These are phyloP conservation scores for Rallus crepitans DNA, from an alignment of 2,797 vertebrate genomes.

Conservation along the genomic window DNA sequence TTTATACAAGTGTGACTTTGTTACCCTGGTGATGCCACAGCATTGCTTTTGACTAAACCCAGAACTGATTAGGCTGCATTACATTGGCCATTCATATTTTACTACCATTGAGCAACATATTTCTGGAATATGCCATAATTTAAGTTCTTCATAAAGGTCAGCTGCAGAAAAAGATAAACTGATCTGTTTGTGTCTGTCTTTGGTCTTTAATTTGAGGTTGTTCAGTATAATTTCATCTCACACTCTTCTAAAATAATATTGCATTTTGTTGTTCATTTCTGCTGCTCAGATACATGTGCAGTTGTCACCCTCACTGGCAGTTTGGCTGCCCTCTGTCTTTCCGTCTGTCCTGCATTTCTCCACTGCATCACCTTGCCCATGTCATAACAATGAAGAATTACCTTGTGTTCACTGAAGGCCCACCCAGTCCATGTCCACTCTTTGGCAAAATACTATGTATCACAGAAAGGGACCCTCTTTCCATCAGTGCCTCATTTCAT, in stretches of 20 bases:
- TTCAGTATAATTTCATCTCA: neutral
- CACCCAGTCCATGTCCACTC: neutral
- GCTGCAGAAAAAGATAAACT: neutral
- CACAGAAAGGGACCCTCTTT: neutral
- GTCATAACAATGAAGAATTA: neutral
- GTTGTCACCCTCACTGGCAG: fast-evolving
- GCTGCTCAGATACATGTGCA: neutral
- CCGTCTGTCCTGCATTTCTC: neutral
- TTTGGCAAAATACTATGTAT: neutral
- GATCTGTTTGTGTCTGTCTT: neutral
- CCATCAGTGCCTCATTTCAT: neutral
- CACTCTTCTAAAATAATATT: neutral
- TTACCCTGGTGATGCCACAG: neutral
- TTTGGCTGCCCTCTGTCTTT: neutral
- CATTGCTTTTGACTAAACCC: neutral
- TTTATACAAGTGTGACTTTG: neutral
- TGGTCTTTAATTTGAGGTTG: neutral
- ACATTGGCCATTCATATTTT: neutral
- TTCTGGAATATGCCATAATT: neutral
- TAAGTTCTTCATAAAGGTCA: neutral
- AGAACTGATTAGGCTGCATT: neutral
- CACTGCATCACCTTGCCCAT: neutral
- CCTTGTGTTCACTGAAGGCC: neutral
- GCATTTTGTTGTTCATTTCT: neutral
- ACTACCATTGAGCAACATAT: neutral